Conservation (phyloP, 2,113 vertebrate genomes). For the Cheirogaleus medius region DNA sequence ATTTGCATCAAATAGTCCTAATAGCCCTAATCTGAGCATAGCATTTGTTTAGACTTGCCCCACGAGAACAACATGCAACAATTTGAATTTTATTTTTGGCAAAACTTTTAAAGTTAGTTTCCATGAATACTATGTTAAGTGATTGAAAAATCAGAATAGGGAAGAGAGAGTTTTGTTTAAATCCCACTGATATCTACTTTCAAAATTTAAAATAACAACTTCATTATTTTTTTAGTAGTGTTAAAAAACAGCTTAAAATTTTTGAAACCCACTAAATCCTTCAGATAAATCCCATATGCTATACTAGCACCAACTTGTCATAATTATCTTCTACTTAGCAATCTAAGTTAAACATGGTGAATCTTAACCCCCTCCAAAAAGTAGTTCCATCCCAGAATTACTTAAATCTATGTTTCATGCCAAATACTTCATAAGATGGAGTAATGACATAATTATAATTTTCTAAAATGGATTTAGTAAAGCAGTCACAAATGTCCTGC, state of each 20-base stretch:
- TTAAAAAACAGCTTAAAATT: neutral
- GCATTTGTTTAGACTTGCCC: conserved; percentile 18
- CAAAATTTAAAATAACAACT: conserved; percentile 38
- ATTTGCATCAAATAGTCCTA: neutral
- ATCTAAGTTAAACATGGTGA: conserved; percentile 14
- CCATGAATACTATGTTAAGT: neutral
- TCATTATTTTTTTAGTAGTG: neutral
- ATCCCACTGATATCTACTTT: neutral
- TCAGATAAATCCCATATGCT: conserved; percentile 20
- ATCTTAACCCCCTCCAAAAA: neutral
- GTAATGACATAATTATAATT: conserved; percentile 47
- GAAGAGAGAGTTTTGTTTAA: neutral
- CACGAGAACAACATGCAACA: neutral
- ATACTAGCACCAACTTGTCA: neutral
- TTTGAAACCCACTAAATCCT: conserved; percentile 35
- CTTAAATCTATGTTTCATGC: conserved; percentile 50
- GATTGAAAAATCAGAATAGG: neutral
- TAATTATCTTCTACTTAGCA: conserved; percentile 28
- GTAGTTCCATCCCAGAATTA: neutral
- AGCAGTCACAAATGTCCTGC: conserved; percentile 51
- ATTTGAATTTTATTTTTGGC: neutral
- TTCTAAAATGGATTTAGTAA: conserved; percentile 23
- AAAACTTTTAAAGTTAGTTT: neutral
- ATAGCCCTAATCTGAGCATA: neutral
- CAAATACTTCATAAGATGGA: conserved; percentile 65